A percentile compares a stretch with the other conserved stretches of the same genome.
Conservation (phyloP, 2,888 invertebrate genomes). For the Papilio protenor region DNA sequence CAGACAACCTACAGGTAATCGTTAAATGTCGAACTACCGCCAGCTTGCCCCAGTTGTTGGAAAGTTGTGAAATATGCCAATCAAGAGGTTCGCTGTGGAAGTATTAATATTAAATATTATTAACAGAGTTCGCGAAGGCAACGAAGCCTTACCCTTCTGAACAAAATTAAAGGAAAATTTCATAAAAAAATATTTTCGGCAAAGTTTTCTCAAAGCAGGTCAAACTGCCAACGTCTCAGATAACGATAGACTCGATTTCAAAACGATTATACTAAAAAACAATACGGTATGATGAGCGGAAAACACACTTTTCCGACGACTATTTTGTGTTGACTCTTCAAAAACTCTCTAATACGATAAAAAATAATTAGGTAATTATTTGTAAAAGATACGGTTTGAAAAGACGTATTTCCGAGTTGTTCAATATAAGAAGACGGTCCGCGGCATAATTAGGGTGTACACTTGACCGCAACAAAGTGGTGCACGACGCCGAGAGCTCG, state of each 20-base stretch:
- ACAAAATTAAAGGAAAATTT: conserved; percentile 3
- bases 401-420: conserved; percentile 17
- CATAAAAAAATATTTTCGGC: neutral
- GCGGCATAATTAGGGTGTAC: conserved; percentile 24
- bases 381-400: neutral
- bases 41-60: neutral
- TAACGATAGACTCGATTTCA: neutral
- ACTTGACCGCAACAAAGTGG: conserved; percentile 22
- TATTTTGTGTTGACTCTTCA: neutral
- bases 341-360: conserved; percentile 38
- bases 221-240: conserved; percentile 2
- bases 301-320: neutral
- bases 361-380: conserved; percentile 13
- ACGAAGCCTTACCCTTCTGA: neutral
- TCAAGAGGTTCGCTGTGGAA: neutral
- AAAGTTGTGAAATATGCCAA: neutral
- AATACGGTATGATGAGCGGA: neutral
- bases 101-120: conserved; percentile 3
- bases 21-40: neutral
- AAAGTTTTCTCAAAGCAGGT: conserved; percentile 3
- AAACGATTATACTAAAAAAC: neutral
- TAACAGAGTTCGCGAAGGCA: neutral
- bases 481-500: neutral
- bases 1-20: too few relatives aligned
- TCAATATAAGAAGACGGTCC: conserved; percentile 19